A percentile compares a stretch with the other conserved stretches of the same genome.
Conservation (phyloP, 2,113 vertebrate species). For the Protobothrops flavoviridis region DNA sequence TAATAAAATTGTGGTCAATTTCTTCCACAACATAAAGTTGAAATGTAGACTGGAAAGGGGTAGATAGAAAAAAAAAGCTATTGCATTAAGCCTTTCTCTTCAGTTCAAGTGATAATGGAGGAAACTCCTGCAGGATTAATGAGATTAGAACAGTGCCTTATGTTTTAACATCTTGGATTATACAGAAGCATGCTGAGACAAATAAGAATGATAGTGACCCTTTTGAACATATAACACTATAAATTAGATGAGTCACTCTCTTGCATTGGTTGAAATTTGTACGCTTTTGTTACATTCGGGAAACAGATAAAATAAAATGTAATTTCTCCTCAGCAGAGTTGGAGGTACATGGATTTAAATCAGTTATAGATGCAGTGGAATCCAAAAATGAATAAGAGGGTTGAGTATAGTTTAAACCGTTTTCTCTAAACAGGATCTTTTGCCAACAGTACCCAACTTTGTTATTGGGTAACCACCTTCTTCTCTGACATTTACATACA, state of each 20-base stretch:
- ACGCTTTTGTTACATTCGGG: background rate
- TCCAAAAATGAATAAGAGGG: background rate
- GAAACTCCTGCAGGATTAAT: constrained; percentile 18
- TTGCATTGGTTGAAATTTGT: background rate
- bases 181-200: constrained; percentile 1
- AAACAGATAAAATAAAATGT: background rate
- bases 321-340: background rate
- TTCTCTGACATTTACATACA: background rate
- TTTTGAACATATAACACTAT: background rate
- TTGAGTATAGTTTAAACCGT: background rate
- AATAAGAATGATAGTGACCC: background rate
- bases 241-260: background rate
- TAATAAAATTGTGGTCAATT: background rate
- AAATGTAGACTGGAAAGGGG: background rate
- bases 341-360: background rate
- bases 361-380: background rate
- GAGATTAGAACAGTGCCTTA: background rate
- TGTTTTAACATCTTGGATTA: constrained; percentile 7
- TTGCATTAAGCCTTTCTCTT: background rate
- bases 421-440: background rate
- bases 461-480: background rate
- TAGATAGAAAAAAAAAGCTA: background rate
- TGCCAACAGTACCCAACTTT: background rate
- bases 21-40: background rate
- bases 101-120: constrained; percentile 12